Conservation (phyloP, 37 sponge, comb jelly and placozoan species). For the Chondrilla cf. caribensis region DNA sequence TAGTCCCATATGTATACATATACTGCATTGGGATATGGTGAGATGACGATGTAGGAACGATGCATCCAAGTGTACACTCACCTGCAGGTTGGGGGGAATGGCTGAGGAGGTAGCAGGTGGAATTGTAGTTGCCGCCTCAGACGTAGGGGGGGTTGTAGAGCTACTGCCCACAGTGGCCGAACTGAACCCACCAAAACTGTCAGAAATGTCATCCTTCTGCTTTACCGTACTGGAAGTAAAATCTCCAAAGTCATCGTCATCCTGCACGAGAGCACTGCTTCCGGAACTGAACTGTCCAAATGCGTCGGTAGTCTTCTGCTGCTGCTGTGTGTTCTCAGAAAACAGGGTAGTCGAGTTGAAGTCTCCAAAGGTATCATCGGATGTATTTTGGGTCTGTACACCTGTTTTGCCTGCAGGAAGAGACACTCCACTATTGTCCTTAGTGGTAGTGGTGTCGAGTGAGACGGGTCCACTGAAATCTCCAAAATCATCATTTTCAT, state of each 20-base stretch:
- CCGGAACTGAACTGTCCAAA: background rate
- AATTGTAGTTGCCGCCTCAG: background rate
- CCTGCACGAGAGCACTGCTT: background rate
- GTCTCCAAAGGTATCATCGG: background rate
- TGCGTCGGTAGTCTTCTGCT: background rate
- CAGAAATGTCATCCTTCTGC: background rate
- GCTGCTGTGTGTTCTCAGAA: background rate
- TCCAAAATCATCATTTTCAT: background rate
- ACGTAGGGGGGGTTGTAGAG: background rate
- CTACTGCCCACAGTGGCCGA: background rate
- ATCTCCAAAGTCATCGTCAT: slow-evolving; percentile 9
- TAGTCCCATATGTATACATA: too few species aligned
- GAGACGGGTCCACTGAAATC: too few species aligned
- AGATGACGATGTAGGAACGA: too few species aligned
- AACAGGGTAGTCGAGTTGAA: background rate
- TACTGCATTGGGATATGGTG: too few species aligned
- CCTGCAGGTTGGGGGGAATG: too few species aligned
- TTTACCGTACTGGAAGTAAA: background rate
- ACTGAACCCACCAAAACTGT: background rate
- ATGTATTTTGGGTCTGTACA: background rate
- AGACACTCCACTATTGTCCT: too few species aligned
- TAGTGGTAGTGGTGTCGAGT: too few species aligned
- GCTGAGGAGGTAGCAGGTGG: background rate
- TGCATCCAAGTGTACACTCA: too few species aligned
- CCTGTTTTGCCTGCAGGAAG: too few species aligned